phyloP scores from a whole-genome alignment of 2,113 vertebrate species.

The Calyptommatus sinebrachiatus region DNA sequence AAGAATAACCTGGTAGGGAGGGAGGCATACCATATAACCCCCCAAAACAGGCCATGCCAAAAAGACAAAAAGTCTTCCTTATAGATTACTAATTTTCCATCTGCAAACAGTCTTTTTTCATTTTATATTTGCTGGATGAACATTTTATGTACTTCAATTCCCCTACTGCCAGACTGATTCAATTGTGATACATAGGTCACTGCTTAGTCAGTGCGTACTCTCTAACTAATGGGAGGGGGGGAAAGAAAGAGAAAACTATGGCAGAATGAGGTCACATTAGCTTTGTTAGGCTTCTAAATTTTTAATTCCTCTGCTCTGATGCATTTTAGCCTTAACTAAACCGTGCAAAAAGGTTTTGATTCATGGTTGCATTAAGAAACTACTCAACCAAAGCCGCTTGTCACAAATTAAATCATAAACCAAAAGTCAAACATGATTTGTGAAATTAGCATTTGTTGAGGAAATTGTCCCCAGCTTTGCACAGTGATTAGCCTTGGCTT shows the following conservation, averaged over 20 bases:
- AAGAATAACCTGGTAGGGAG: neutral
- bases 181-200: neutral
- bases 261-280: slow-evolving; percentile 31
- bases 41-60: too few relatives aligned
- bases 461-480: slow-evolving; percentile 64
- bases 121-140: neutral
- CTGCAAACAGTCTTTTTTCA: neutral
- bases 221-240: neutral
- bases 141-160: neutral
- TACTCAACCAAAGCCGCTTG: slow-evolving; percentile 72
- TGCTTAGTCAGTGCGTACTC: neutral
- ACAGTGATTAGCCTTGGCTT: slow-evolving; percentile 59
- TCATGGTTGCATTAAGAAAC: slow-evolving; percentile 76
- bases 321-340: slow-evolving; percentile 50
- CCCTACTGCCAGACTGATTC: neutral
- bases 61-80: neutral
- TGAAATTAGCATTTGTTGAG: slow-evolving; percentile 67
- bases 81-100: neutral
- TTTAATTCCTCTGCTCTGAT: slow-evolving; percentile 32
- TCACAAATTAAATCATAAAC: slow-evolving; percentile 75
- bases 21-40: too few relatives aligned
- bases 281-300: slow-evolving; percentile 8
- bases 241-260: neutral
- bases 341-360: slow-evolving; percentile 63
- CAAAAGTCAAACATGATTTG: slow-evolving; percentile 74